A percentile compares a stretch with the other conserved stretches of the same genome.
Evolutionary conservation across 2,888 invertebrate species (phyloP).

Genomic region (Tachina fera): DNA sequence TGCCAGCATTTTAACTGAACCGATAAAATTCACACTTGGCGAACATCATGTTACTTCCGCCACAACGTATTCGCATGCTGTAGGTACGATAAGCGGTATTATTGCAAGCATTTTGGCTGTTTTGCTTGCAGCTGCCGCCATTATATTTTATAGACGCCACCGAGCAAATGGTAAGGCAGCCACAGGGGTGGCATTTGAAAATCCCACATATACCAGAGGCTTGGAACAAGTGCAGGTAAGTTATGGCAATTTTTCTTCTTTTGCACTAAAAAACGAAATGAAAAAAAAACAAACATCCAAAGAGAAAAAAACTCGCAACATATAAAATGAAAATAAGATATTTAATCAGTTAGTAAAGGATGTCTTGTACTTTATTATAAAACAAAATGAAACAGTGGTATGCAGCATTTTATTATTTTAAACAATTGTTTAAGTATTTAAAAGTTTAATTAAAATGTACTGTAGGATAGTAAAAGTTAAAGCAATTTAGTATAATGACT

Average conservation of each 20-base stretch:
- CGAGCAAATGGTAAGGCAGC: conserved; percentile 81
- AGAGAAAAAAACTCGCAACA: conserved; percentile 16
- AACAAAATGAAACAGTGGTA: conserved; percentile 17
- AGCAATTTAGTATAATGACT: too few species aligned
- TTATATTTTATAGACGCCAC: conserved; percentile 81
- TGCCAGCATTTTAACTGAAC: conserved; percentile 89
- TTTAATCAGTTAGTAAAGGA: neutral
- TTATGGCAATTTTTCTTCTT: conserved; percentile 34
- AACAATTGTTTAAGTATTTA: neutral
- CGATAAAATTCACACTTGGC: conserved; percentile 89
- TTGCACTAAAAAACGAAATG: neutral
- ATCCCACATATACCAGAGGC: conserved; percentile 91
- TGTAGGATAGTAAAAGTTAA: too few species aligned
- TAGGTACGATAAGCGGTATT: conserved; percentile 82
- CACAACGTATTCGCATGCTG: conserved; percentile 83
- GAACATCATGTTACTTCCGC: conserved; percentile 89
- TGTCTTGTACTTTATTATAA: neutral
- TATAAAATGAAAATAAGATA: conserved; percentile 7
- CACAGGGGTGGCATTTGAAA: conserved; percentile 92
- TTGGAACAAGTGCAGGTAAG: conserved; percentile 89
- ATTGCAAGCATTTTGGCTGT: conserved; percentile 82
- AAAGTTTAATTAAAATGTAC: too few species aligned
- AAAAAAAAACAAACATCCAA: conserved; percentile 20
- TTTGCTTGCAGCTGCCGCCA: conserved; percentile 81
- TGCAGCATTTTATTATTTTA: neutral